Percentiles rank a stretch among this genome's conserved stretches.
Conservation (phyloP, 2,113 vertebrate species). For the Taurulus bubalis region DNA sequence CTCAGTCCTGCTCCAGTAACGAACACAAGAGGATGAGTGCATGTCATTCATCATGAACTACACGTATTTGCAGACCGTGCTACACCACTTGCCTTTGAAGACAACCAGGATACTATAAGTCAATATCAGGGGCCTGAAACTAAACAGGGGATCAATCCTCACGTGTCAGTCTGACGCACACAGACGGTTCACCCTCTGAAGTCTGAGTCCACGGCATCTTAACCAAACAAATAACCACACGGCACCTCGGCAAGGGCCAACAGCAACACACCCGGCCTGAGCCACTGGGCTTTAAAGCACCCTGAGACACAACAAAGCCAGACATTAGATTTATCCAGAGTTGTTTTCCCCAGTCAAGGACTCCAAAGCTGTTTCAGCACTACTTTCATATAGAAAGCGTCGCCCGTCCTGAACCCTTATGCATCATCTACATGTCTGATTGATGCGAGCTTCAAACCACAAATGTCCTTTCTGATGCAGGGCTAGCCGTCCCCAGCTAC, state of each 20-base stretch:
- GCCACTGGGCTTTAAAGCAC: slow-evolving; percentile 58
- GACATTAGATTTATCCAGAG: slow-evolving; percentile 58
- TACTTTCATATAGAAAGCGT: slow-evolving; percentile 9
- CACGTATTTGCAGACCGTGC: slow-evolving; percentile 12
- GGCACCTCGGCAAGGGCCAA: slow-evolving; percentile 34
- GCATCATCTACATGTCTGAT: slow-evolving; percentile 27
- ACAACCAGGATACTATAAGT: slow-evolving; percentile 27
- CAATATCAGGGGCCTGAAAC: slow-evolving; percentile 53
- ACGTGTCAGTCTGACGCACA: slow-evolving; percentile 33
- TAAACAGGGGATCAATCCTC: slow-evolving; percentile 57
- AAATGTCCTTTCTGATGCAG: slow-evolving; percentile 33
- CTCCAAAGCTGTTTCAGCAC: slow-evolving; percentile 47
- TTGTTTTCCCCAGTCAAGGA: slow-evolving; percentile 36
- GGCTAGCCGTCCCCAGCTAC: slow-evolving; percentile 24
- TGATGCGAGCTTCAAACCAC: slow-evolving; percentile 43
- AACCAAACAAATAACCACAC: slow-evolving; percentile 68
- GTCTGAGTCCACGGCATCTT: slow-evolving; percentile 40
- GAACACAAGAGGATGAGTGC: slow-evolving; percentile 5
- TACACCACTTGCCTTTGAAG: slow-evolving; percentile 44
- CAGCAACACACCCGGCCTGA: slow-evolving; percentile 55
- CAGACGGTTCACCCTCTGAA: slow-evolving; percentile 23
- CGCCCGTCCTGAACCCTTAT: background rate
- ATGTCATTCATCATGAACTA: background rate
- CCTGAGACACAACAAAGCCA: slow-evolving; percentile 63
- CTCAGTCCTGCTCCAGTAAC: background rate